A percentile compares a stretch with the other conserved stretches of the same genome.
These are phyloP conservation scores for Siphlonurus alternatus DNA, from an alignment of 2,888 invertebrate species.

Conservation along the genomic window DNA sequence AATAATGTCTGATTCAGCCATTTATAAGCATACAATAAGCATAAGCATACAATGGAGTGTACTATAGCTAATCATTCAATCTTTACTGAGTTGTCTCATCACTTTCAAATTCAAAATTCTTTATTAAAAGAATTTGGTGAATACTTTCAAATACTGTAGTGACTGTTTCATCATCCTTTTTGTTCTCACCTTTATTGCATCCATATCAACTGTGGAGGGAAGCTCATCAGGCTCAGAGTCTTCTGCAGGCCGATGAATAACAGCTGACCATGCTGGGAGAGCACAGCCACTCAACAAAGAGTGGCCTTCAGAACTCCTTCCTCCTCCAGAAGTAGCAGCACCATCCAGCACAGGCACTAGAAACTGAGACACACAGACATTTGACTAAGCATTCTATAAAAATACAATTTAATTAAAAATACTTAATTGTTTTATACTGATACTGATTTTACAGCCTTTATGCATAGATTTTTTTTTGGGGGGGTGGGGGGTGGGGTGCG, in stretches of 20 bases:
- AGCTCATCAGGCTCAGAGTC: slow-evolving; percentile 43
- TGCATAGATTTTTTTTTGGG: too few relatives aligned
- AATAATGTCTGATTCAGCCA: too few relatives aligned
- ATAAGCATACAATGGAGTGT: too few relatives aligned
- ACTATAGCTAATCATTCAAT: too few relatives aligned
- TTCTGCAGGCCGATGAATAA: slow-evolving; percentile 21
- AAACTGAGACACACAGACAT: neutral
- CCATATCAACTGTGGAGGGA: slow-evolving; percentile 48
- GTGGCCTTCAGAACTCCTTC: slow-evolving; percentile 5
- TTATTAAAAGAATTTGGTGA: too few relatives aligned
- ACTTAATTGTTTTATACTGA: neutral
- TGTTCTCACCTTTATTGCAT: slow-evolving; percentile 40
- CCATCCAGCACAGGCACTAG: neutral
- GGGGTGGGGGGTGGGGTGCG: too few relatives aligned
- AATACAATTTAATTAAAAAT: neutral
- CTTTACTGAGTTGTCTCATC: too few relatives aligned
- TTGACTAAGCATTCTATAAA: neutral
- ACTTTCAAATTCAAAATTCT: too few relatives aligned
- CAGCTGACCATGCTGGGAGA: slow-evolving; percentile 21
- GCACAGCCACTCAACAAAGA: slow-evolving; percentile 19
- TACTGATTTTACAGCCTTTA: neutral
- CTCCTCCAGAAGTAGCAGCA: neutral
- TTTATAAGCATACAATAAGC: too few relatives aligned
- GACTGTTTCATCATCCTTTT: too few relatives aligned
- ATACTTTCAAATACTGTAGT: too few relatives aligned